A percentile compares a stretch with the other conserved stretches of the same genome.
Conservation (phyloP, 35 echinoderm and acorn worm genomes). For the Antedon bifida region DNA sequence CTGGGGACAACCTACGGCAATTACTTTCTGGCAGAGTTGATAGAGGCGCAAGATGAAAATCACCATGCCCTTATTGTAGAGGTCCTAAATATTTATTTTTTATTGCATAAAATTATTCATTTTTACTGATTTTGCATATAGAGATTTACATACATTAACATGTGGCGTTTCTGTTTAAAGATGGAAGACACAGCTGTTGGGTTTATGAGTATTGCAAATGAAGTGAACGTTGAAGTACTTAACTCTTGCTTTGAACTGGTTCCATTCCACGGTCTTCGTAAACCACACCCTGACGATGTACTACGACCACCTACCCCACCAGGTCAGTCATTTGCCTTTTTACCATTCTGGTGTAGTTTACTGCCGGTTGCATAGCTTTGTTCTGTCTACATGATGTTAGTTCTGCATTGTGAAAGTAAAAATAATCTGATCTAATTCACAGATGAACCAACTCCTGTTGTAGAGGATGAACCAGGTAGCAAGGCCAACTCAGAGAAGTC, state of each 20-base stretch:
- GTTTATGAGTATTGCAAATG: slow-evolving; percentile 81
- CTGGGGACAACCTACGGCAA: slow-evolving; percentile 68
- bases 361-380: no score
- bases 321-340: neutral
- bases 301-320: slow-evolving; percentile 53
- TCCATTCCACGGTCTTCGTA: slow-evolving; percentile 74
- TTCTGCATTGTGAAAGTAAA: neutral
- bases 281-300: slow-evolving; percentile 78
- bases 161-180: slow-evolving; percentile 24
- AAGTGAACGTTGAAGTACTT: slow-evolving; percentile 66
- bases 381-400: no score
- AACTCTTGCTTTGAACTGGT: slow-evolving; percentile 81
- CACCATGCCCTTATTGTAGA: slow-evolving; percentile 88
- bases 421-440: neutral
- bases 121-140: neutral
- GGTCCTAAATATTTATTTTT: slow-evolving; percentile 11
- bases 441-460: slow-evolving; percentile 19
- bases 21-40: slow-evolving; percentile 90
- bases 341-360: no score
- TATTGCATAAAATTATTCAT: neutral
- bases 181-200: slow-evolving; percentile 82
- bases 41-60: slow-evolving; percentile 86
- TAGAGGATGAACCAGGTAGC: slow-evolving; percentile 18
- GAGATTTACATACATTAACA: neutral
- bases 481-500: slow-evolving; percentile 21